Evolutionary conservation across 2,113 vertebrate genomes (phyloP).

Genomic region (Psettodes erumei): DNA sequence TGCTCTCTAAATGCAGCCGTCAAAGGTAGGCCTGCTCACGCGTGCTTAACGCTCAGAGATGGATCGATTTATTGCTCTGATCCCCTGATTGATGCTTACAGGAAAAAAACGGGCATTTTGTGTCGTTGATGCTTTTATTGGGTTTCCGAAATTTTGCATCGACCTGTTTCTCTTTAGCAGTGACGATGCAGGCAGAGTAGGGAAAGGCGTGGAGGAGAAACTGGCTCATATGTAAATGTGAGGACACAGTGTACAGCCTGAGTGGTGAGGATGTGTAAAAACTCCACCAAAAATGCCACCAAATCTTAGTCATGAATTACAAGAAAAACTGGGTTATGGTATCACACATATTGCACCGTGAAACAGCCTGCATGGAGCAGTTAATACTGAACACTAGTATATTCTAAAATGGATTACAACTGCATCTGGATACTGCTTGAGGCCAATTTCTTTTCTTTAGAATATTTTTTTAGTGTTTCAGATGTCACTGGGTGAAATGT

Average conservation of each 20-base stretch:
- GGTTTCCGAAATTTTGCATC: background rate
- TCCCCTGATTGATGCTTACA: background rate
- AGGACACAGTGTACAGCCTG: slow-evolving; percentile 15
- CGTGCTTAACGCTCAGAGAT: background rate
- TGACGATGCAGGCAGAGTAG: background rate
- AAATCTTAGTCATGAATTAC: background rate
- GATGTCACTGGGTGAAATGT: background rate
- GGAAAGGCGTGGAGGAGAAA: background rate
- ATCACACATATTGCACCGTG: background rate
- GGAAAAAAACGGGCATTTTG: background rate
- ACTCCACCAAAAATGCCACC: background rate
- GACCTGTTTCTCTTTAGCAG: background rate
- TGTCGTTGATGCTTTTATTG: background rate
- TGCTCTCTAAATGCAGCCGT: background rate
- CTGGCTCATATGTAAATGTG: background rate
- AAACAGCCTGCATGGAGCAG: background rate
- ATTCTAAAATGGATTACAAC: no score
- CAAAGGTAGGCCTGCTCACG: background rate
- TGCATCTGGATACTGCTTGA: background rate
- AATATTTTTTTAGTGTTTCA: background rate
- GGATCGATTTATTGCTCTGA: background rate
- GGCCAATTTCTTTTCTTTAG: no score
- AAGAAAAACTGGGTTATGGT: background rate
- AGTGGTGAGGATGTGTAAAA: background rate
- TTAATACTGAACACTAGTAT: background rate